Conservation (phyloP, 2,888 invertebrate genomes). For the Epinotia demarniana region DNA sequence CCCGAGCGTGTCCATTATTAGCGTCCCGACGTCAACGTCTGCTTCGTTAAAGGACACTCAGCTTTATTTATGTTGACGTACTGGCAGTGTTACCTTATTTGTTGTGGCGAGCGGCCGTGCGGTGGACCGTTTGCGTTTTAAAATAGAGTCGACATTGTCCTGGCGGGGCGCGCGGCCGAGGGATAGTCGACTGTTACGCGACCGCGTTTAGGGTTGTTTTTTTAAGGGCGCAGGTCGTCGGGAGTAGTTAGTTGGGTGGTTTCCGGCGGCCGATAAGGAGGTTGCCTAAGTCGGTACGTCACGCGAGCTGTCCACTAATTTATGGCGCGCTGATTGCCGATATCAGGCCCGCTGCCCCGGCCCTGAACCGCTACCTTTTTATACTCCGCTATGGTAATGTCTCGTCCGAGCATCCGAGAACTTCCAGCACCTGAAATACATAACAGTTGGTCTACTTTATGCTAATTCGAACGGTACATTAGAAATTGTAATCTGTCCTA, state of each 20-base stretch:
- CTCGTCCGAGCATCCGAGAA: conserved; percentile 63
- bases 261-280: conserved; percentile 81
- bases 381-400: conserved; percentile 71
- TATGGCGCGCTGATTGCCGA: conserved; percentile 82
- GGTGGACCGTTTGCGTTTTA: conserved; percentile 58
- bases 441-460: conserved; percentile 44
- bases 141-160: conserved; percentile 68
- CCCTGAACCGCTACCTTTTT: conserved; percentile 60
- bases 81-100: conserved; percentile 81
- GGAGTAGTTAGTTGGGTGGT: conserved; percentile 66
- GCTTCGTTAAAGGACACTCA: conserved; percentile 84
- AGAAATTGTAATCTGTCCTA: conserved; percentile 53
- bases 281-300: conserved; percentile 78
- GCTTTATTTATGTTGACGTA: conserved; percentile 84
- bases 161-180: conserved; percentile 51
- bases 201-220: conserved; percentile 62
- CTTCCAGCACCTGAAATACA: conserved; percentile 44
- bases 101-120: conserved; percentile 64
- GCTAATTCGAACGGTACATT: conserved; percentile 52
- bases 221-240: conserved; percentile 55
- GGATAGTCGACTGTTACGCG: conserved; percentile 68
- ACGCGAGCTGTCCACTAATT: conserved; percentile 83
- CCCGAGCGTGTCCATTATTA: conserved; percentile 67
- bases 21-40: conserved; percentile 79
- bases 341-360: conserved; percentile 72